phyloP scores from a whole-genome alignment of 2,113 vertebrate genomes.

The Corythornis madagascariensis region DNA sequence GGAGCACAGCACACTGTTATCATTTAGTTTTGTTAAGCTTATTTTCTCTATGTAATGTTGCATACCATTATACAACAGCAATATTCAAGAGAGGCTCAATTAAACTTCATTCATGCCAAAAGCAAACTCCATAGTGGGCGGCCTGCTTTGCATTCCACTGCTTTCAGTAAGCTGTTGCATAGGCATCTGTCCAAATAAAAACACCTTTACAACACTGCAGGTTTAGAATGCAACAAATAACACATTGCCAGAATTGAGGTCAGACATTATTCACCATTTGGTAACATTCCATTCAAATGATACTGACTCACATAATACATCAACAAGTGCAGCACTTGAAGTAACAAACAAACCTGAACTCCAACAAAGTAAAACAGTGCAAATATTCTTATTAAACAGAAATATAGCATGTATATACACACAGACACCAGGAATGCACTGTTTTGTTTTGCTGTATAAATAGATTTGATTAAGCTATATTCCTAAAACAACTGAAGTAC shows the following conservation, averaged over 20 bases:
- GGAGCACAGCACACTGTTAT: background rate
- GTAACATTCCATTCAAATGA: conserved; percentile 42
- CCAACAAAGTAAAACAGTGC: conserved; percentile 30
- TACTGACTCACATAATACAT: conserved; percentile 14
- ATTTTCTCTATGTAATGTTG: background rate
- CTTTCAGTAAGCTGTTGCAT: background rate
- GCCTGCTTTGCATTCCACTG: background rate
- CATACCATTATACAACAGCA: background rate
- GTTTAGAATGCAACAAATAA: conserved; percentile 15
- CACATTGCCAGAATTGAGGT: conserved; percentile 3
- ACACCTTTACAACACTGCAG: conserved; percentile 37
- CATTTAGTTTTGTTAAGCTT: background rate
- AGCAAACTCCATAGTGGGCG: background rate
- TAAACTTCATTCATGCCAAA: background rate
- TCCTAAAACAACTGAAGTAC: background rate
- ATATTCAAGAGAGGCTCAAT: background rate
- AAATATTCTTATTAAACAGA: conserved; percentile 40
- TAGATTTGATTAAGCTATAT: conserved; percentile 5
- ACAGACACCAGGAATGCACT: conserved; percentile 33
- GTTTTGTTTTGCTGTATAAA: conserved; percentile 49
- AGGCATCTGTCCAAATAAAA: conserved; percentile 2
- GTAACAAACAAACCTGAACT: conserved; percentile 32
- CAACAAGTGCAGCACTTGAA: conserved; percentile 35
- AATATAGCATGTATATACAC: conserved; percentile 45
- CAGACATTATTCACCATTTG: conserved; percentile 27